phyloP scores from a whole-genome alignment of 1,140 invertebrate genomes.

The Bathynomus jamesi region DNA sequence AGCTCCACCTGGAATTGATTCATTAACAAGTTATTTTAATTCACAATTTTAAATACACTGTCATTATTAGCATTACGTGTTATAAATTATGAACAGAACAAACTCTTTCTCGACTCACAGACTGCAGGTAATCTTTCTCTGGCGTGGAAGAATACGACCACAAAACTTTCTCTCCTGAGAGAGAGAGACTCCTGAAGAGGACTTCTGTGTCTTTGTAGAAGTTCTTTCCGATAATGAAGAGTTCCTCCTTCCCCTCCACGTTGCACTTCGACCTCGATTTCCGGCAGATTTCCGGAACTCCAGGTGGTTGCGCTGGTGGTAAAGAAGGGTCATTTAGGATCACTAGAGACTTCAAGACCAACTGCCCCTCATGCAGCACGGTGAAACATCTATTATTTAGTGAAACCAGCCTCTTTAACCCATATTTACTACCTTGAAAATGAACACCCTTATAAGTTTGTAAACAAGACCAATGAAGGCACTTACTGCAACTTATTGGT shows the following conservation, averaged over 20 bases:
- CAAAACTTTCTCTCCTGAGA: slow-evolving; percentile 48
- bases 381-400: too few species aligned
- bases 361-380: too few species aligned
- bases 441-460: too few species aligned
- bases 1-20: too few species aligned
- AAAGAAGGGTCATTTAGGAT: slow-evolving; percentile 26
- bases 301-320: slow-evolving; percentile 92
- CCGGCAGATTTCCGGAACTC: slow-evolving; percentile 89
- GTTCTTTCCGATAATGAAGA: slow-evolving; percentile 94
- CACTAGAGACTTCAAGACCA: too few species aligned
- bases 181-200: slow-evolving; percentile 64
- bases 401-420: too few species aligned
- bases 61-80: too few species aligned
- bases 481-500: slow-evolving; percentile 92
- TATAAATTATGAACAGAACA: too few species aligned
- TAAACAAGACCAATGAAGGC: too few species aligned
- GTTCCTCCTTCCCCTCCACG: slow-evolving; percentile 71
- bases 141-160: slow-evolving; percentile 71
- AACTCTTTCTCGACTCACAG: slow-evolving; percentile 47
- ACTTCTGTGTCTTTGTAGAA: slow-evolving; percentile 90
- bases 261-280: slow-evolving; percentile 74
- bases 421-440: too few species aligned
- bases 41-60: too few species aligned
- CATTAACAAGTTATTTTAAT: too few species aligned
- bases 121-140: slow-evolving; percentile 74